Conservation (phyloP, 2,888 invertebrate species). For the Phyllotreta striolata region DNA sequence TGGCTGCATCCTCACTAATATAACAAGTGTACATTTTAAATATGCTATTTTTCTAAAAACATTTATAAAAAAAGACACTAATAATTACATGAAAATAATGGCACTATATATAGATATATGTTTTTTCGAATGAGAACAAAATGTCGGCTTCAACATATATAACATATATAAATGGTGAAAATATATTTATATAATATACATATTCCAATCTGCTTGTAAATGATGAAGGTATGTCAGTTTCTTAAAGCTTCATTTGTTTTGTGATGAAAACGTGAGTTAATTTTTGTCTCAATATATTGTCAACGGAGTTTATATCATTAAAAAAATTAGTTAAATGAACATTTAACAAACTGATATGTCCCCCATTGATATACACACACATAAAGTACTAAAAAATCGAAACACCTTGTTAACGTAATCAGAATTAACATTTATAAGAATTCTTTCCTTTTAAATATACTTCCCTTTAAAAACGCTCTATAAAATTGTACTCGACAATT, state of each 20-base stretch:
- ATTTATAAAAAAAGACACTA: slow-evolving; percentile 63
- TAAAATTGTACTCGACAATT: slow-evolving; percentile 9
- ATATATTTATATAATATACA: slow-evolving; percentile 34
- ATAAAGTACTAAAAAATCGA: slow-evolving; percentile 37
- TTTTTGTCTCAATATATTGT: background rate
- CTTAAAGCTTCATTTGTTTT: background rate
- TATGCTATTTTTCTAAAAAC: slow-evolving; percentile 62
- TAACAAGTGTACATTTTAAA: slow-evolving; percentile 62
- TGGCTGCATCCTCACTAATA: slow-evolving; percentile 61
- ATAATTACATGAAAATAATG: slow-evolving; percentile 63
- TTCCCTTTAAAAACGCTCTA: background rate
- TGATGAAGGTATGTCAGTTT: slow-evolving; percentile 27
- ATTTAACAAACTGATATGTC: slow-evolving; percentile 2
- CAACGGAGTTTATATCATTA: no score
- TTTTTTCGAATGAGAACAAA: slow-evolving; percentile 49
- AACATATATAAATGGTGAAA: slow-evolving; percentile 30
- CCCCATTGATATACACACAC: slow-evolving; percentile 30
- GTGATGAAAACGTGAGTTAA: background rate
- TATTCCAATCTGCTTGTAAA: slow-evolving; percentile 32
- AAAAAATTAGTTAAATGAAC: background rate
- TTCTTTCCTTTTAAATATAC: slow-evolving; percentile 17
- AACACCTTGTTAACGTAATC: slow-evolving; percentile 15
- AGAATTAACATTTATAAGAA: slow-evolving; percentile 23
- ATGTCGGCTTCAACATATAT: slow-evolving; percentile 46
- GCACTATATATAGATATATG: slow-evolving; percentile 58